phyloP scores from a whole-genome alignment of 2,113 vertebrate species.

The Xenopus laevis region DNA sequence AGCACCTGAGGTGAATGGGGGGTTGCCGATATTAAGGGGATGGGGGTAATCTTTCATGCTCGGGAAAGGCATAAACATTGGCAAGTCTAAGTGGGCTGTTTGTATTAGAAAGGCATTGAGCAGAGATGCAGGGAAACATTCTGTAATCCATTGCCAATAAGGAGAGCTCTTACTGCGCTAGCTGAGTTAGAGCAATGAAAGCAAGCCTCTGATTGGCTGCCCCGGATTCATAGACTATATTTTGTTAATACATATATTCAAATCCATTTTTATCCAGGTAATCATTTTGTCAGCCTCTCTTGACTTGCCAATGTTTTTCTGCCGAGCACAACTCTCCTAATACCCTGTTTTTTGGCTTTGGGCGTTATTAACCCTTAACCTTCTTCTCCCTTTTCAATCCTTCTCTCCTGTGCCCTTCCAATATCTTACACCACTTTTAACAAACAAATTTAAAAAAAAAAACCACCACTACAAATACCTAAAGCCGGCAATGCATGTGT shows the following conservation, averaged over 20 bases:
- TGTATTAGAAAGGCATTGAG: too few relatives aligned
- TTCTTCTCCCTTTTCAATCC: slow-evolving; percentile 83
- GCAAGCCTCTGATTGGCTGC: too few relatives aligned
- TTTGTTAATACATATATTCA: too few relatives aligned
- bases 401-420: slow-evolving; percentile 62
- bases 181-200: too few relatives aligned
- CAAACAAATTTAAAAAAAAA: slow-evolving; percentile 21
- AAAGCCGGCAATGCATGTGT: slow-evolving; percentile 99
- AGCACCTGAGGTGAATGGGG: slow-evolving; percentile 44
- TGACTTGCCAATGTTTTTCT: slow-evolving; percentile 70
- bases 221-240: too few relatives aligned
- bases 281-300: too few relatives aligned
- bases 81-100: slow-evolving; percentile 55
- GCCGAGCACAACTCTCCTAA: slow-evolving; percentile 67
- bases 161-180: too few relatives aligned
- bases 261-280: neutral
- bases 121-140: too few relatives aligned
- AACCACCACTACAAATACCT: slow-evolving; percentile 51
- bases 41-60: slow-evolving; percentile 58
- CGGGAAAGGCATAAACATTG: slow-evolving; percentile 75
- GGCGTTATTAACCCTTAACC: slow-evolving; percentile 83
- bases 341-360: slow-evolving; percentile 62
- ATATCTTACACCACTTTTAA: slow-evolving; percentile 58
- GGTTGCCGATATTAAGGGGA: slow-evolving; percentile 14
- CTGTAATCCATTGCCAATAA: too few relatives aligned